These are phyloP conservation scores for Drosophila repletoides DNA, from an alignment of 1,140 invertebrate species.

Conservation along the genomic window DNA sequence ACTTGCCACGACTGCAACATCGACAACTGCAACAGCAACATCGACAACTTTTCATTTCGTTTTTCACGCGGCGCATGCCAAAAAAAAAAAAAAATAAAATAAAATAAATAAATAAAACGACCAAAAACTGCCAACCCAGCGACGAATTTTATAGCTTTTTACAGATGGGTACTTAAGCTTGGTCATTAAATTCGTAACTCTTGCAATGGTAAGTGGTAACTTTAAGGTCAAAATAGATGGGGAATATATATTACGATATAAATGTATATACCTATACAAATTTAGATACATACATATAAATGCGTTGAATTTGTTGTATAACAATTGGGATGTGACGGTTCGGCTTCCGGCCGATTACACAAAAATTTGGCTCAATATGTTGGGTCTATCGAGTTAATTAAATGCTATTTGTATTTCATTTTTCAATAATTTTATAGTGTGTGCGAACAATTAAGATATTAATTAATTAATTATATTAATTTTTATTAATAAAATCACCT, in stretches of 20 bases:
- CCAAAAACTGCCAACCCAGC: conserved; percentile 41
- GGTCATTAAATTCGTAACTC: not conserved
- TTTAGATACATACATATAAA: too few relatives aligned
- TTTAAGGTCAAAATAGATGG: too few relatives aligned
- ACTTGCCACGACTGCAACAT: conserved; percentile 25
- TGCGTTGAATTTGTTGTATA: not conserved
- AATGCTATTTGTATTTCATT: too few relatives aligned
- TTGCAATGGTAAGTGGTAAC: not conserved
- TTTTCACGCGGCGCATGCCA: conserved; percentile 72
- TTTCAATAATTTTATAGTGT: too few relatives aligned
- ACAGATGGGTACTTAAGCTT: conserved; percentile 4
- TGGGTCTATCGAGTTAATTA: too few relatives aligned
- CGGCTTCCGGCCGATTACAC: too few relatives aligned
- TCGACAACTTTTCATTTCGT: conserved; percentile 77
- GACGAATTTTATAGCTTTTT: conserved; percentile 34
- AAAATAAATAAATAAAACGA: conserved; percentile 34
- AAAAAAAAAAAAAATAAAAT: conserved; percentile 40
- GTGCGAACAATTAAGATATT: too few relatives aligned
- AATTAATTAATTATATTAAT: too few relatives aligned
- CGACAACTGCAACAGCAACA: conserved; percentile 41
- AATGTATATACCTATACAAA: too few relatives aligned
- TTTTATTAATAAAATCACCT: not conserved
- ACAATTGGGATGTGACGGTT: too few relatives aligned
- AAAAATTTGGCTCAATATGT: too few relatives aligned
- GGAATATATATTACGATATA: too few relatives aligned